Evolutionary conservation across 2,888 invertebrate genomes (phyloP).

Genomic region (Pristionchus fissidentatus): DNA sequence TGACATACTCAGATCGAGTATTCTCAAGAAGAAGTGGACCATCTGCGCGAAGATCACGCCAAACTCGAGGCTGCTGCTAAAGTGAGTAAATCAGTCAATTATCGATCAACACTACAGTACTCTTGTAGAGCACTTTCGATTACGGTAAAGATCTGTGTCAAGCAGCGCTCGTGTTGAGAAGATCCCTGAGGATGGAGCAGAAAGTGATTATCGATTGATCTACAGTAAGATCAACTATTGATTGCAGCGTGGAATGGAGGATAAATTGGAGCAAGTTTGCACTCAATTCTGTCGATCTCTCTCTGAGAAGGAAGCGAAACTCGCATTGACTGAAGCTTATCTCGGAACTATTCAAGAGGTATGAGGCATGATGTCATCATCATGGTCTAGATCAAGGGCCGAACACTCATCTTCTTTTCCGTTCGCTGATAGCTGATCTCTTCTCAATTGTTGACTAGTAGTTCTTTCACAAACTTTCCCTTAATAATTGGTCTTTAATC

Average conservation of each 20-base stretch:
- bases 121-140: constrained; percentile 84
- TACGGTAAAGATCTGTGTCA: constrained; percentile 86
- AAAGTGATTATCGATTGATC: not conserved
- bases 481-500: constrained; percentile 3
- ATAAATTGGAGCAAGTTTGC: constrained; percentile 60
- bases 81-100: constrained; percentile 77
- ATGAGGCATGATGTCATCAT: not conserved
- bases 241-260: constrained; percentile 51
- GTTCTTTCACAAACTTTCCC: not conserved
- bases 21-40: constrained; percentile 84
- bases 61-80: constrained; percentile 86
- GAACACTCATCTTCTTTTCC: not conserved
- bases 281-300: constrained; percentile 58
- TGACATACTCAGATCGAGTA: constrained; percentile 80
- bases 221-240: constrained; percentile 52
- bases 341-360: constrained; percentile 61
- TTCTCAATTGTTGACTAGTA: not conserved
- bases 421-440: too few species aligned
- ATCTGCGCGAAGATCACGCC: constrained; percentile 85
- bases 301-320: constrained; percentile 59
- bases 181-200: constrained; percentile 81
- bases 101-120: not conserved
- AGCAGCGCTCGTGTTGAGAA: constrained; percentile 84
- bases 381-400: too few species aligned
- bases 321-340: constrained; percentile 61